Conservation (phyloP, 1,140 invertebrate genomes). For the Nixonia krombeini region DNA sequence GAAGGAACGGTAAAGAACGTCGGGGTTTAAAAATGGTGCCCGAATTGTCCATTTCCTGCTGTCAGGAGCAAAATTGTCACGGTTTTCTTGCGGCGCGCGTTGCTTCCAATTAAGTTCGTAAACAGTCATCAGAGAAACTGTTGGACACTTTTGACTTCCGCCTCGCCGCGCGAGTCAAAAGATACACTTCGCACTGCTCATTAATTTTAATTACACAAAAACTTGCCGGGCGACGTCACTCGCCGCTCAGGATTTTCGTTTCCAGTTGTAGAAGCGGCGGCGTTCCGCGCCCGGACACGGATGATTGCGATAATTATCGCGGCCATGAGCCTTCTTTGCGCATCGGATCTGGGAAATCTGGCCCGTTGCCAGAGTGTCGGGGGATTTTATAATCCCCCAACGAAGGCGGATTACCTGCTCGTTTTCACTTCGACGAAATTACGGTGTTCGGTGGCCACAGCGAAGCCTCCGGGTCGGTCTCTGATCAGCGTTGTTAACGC, state of each 20-base stretch:
- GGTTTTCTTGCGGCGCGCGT: conserved; percentile 43
- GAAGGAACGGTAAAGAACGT: no score
- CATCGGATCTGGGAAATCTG: no score
- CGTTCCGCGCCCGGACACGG: conserved; percentile 16
- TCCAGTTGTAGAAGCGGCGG: conserved; percentile 28
- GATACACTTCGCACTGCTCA: conserved; percentile 33
- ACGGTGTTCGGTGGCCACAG: conserved; percentile 9
- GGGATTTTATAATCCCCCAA: conserved; percentile 31
- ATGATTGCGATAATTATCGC: conserved; percentile 42
- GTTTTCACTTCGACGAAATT: conserved; percentile 22
- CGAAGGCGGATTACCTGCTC: conserved; percentile 27
- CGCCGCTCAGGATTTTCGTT: conserved; percentile 36
- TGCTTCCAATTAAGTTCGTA: conserved; percentile 61
- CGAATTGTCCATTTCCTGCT: conserved; percentile 45
- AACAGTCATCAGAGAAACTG: conserved; percentile 51
- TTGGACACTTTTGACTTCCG: conserved; percentile 48
- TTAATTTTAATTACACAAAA: conserved; percentile 51
- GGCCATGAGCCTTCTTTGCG: conserved; percentile 18
- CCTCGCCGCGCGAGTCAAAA: conserved; percentile 43
- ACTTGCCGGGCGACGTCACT: conserved; percentile 37
- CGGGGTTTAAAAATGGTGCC: no score
- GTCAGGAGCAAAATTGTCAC: conserved; percentile 28
- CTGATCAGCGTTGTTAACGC: conserved; percentile 34
- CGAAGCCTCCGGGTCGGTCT: no score
- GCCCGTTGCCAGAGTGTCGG: conserved; percentile 30